Base-by-base conservation (phyloP, 2,113 vertebrate species). In the Leiothrix lutea region DNA sequence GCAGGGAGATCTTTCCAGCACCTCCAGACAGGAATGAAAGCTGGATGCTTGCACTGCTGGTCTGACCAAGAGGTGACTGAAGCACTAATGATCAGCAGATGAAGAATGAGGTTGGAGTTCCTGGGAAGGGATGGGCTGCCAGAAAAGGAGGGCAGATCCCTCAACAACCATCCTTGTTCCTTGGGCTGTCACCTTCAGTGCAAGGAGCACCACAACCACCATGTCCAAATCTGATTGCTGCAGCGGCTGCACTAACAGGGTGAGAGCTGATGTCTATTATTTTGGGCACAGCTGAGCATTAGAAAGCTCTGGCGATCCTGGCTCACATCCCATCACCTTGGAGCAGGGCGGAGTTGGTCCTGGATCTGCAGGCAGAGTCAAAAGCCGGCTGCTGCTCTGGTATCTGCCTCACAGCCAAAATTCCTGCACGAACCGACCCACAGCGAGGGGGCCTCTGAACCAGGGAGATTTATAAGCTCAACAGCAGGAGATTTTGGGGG, bases 401-500 rank as follows among this genome's bases (percentile, higher is more conserved):
- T 17, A 35, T 40, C 72, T 91, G 95, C 79, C 80, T 91, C 73
- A 11, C 0, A 0, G 78, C 80, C 1, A 0, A 83, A 89, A 96
- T 94, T 95, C 92, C 94, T 86, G 65, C 92, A 91, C 4, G 3
- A 73, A 69, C n/a, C 4, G 13, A 58, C 61, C 86, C 48, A 19
- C 73, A 74, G 91, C 1, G 0, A 89, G 69, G 38, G 33, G 12
- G 53, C 56, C 53, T 33, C 80, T 33, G 31, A 80, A 84, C 65
- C 48, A 21, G 19, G 8, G 69, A 92, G 91, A 92, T 95, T 93
- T 94, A 95, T 56, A 29, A 21, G 61, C 57, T 60, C 6, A 4
- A 15, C 86, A 92, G 91, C 83, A 81, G 75, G 86, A 84, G 95
- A 64, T 84, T 91, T 77, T 47, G 23, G 86, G 88, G 80, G 86